A percentile compares a stretch with the other conserved stretches of the same genome.
phyloP scores from a whole-genome alignment of 2,113 vertebrate genomes.

The Hyperopisus bebe region DNA sequence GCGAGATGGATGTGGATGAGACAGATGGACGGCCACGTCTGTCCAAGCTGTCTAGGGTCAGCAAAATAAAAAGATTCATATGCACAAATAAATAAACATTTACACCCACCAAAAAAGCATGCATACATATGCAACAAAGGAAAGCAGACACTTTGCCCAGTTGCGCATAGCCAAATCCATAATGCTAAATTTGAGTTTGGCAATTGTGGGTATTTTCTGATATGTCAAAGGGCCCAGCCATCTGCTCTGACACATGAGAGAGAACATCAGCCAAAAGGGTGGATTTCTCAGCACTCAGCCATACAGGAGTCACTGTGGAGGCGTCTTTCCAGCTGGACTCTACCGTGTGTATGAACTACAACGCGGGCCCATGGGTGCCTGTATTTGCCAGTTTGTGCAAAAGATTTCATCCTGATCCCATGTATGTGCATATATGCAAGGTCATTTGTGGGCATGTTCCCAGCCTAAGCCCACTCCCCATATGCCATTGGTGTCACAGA shows the following conservation, averaged over 20 bases:
- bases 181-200: not conserved
- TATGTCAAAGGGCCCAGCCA: not conserved
- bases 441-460: not conserved
- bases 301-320: not conserved
- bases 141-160: not conserved
- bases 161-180: not conserved
- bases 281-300: not conserved
- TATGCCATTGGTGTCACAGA: not conserved
- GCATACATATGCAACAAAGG: not conserved
- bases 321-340: not conserved
- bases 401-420: not conserved
- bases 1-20: slow-evolving; percentile 5
- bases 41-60: slow-evolving; percentile 1
- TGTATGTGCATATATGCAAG: not conserved
- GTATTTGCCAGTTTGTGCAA: not conserved
- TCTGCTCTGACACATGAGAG: not conserved
- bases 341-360: not conserved
- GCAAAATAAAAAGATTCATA: not conserved
- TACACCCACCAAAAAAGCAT: not conserved
- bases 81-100: not conserved
- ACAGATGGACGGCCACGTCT: not conserved
- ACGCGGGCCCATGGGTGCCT: not conserved
- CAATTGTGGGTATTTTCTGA: not conserved
- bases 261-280: not conserved
- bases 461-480: not conserved